Conservation (phyloP, 2,888 invertebrate species). For the Papilio elwesi region DNA sequence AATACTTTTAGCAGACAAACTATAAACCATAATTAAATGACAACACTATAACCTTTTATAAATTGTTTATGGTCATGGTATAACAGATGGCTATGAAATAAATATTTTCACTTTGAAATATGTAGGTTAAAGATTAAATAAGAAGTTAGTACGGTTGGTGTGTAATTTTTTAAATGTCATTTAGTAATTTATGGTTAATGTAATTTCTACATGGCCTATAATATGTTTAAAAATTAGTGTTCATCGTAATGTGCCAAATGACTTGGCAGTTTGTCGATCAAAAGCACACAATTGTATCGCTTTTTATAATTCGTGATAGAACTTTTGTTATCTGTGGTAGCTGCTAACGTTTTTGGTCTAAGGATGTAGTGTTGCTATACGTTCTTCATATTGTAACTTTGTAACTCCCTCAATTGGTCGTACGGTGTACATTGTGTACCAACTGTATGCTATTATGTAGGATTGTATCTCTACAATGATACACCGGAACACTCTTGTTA, state of each 20-base stretch:
- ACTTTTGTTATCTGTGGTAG: slow-evolving; percentile 16
- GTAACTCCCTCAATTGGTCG: slow-evolving; percentile 2
- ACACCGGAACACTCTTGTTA: slow-evolving; percentile 62
- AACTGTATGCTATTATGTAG: slow-evolving; percentile 42
- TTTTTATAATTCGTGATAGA: slow-evolving; percentile 15
- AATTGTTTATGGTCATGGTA: neutral
- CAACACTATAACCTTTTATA: neutral
- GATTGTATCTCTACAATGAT: slow-evolving; percentile 40
- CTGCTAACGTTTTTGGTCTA: slow-evolving; percentile 16
- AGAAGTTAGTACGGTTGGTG: neutral
- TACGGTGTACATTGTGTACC: slow-evolving; percentile 28
- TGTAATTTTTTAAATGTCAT: neutral
- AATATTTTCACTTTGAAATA: neutral
- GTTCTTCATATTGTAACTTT: neutral
- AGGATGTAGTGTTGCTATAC: slow-evolving; percentile 21
- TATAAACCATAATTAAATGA: neutral
- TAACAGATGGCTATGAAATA: neutral
- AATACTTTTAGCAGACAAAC: too few relatives aligned
- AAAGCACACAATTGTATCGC: slow-evolving; percentile 12
- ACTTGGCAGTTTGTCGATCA: slow-evolving; percentile 51
- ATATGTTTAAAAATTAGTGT: slow-evolving; percentile 57
- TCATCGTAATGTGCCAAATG: slow-evolving; percentile 73
- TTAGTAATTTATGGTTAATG: neutral
- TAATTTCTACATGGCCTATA: slow-evolving; percentile 34
- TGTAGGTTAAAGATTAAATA: neutral